Evolutionary conservation across 2,888 invertebrate genomes (phyloP).

Genomic region (Digitonthophagus gazella): DNA sequence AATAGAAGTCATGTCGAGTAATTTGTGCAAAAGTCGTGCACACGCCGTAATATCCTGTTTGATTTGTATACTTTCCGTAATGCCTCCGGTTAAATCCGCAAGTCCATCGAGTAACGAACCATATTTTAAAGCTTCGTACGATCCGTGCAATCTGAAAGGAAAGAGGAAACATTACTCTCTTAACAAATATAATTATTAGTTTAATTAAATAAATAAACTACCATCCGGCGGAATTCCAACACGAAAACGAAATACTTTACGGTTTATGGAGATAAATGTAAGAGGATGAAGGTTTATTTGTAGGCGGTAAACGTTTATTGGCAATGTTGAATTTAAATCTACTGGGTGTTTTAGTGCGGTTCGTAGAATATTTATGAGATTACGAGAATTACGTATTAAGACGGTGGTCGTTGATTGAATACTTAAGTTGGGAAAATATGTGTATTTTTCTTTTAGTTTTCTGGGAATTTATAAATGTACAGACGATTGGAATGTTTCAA

Average conservation of each 20-base stretch:
- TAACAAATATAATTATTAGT: background rate
- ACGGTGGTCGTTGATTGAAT: background rate
- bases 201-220: background rate
- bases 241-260: background rate
- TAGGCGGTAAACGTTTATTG: background rate
- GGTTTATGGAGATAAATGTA: too few species aligned
- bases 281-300: background rate
- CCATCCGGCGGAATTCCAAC: background rate
- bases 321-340: background rate
- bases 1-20: constrained; percentile 80
- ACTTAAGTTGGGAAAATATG: background rate
- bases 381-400: background rate
- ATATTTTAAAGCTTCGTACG: constrained; percentile 90
- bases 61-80: constrained; percentile 78
- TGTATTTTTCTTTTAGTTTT: too few species aligned
- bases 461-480: too few species aligned
- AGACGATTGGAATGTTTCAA: too few species aligned
- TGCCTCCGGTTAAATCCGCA: constrained; percentile 85
- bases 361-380: background rate
- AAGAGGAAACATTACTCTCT: background rate
- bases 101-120: constrained; percentile 85
- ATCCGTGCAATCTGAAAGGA: constrained; percentile 75
- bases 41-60: constrained; percentile 69
- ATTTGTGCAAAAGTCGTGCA: constrained; percentile 62
- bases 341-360: background rate